These are phyloP conservation scores for Micoletzkya japonica DNA, from an alignment of 2,888 invertebrate genomes.

Conservation along the genomic window DNA sequence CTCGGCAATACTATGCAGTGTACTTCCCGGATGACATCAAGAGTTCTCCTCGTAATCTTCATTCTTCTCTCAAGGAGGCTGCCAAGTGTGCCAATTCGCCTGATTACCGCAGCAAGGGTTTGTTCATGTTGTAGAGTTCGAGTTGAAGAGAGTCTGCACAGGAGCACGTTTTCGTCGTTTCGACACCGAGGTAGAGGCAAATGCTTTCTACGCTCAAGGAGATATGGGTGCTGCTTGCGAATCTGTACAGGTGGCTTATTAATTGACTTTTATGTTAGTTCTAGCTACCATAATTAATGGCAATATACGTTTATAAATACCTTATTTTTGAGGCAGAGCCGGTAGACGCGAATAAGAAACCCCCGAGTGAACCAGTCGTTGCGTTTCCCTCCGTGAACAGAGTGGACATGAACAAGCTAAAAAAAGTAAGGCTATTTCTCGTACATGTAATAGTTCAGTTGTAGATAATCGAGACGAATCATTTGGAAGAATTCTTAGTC, in stretches of 20 bases:
- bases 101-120: not conserved
- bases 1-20: too few species aligned
- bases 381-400: constrained; percentile 2
- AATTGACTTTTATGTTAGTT: too few species aligned
- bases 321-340: too few species aligned
- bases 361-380: not conserved
- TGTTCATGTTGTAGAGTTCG: not conserved
- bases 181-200: not conserved
- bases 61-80: not conserved
- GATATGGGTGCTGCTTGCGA: too few species aligned
- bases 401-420: constrained; percentile 6
- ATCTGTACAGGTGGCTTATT: too few species aligned
- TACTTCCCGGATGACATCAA: not conserved
- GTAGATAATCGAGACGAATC: not conserved
- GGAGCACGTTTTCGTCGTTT: not conserved
- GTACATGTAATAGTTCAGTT: not conserved
- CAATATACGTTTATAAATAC: too few species aligned
- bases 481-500: not conserved
- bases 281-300: too few species aligned
- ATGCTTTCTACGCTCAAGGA: not conserved
- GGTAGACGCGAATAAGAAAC: too few species aligned
- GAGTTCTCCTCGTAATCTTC: not conserved
- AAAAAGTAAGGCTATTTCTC: not conserved
- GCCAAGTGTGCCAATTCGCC: not conserved
- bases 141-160: not conserved